Evolutionary conservation across 1,140 invertebrate species (phyloP).

Genomic region (Himalopsyche phryganea): DNA sequence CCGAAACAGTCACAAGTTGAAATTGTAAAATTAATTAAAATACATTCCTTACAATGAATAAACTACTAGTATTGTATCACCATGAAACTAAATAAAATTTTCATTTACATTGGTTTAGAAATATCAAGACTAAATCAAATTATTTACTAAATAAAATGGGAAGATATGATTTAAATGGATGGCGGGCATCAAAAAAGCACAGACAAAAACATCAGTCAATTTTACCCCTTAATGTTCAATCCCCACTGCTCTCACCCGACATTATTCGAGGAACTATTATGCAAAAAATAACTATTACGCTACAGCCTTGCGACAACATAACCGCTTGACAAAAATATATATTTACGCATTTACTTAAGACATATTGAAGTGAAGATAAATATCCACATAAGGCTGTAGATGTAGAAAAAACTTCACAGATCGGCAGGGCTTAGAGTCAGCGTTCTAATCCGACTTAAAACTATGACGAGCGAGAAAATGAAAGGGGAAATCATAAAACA

Average conservation of each 20-base stretch:
- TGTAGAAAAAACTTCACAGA: too few relatives aligned
- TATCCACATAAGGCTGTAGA: too few relatives aligned
- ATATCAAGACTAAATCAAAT: constrained; percentile 22
- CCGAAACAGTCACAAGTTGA: constrained; percentile 14
- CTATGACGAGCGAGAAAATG: background rate
- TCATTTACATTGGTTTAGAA: constrained; percentile 14
- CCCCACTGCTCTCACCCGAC: constrained; percentile 1
- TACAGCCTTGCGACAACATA: too few relatives aligned
- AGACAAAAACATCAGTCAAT: constrained; percentile 31
- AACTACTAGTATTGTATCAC: constrained; percentile 19
- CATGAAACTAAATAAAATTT: constrained; percentile 23
- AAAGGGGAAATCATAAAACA: constrained; percentile 8
- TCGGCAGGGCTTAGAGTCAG: too few relatives aligned
- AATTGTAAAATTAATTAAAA: constrained; percentile 7
- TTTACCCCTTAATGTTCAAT: constrained; percentile 20
- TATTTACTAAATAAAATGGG: constrained; percentile 21
- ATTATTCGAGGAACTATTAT: too few relatives aligned
- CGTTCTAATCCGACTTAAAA: too few relatives aligned
- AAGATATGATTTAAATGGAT: constrained; percentile 27
- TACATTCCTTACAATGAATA: constrained; percentile 5
- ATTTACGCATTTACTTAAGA: too few relatives aligned
- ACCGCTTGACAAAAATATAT: too few relatives aligned
- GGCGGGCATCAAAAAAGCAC: constrained; percentile 29
- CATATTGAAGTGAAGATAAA: too few relatives aligned
- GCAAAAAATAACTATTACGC: too few relatives aligned